These are phyloP conservation scores for Margarornis squamiger DNA, from an alignment of 2,797 vertebrate genomes.

Conservation along the genomic window DNA sequence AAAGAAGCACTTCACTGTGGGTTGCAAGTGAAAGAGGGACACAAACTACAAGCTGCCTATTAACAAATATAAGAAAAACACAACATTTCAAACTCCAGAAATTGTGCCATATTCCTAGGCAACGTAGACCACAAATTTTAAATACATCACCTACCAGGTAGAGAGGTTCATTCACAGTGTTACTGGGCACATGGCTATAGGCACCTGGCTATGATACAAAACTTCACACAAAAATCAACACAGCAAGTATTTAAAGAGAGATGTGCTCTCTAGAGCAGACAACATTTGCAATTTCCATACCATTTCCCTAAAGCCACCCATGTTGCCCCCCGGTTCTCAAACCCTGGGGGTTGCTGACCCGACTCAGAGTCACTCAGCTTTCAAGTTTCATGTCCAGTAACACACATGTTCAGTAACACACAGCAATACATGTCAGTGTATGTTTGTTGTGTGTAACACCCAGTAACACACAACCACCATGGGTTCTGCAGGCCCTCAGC, in stretches of 20 bases:
- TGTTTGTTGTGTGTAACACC: rapidly evolving
- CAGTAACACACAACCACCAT: rapidly evolving
- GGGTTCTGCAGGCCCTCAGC: background rate
- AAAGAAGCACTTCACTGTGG: background rate
- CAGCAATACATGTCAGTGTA: rapidly evolving
- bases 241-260: background rate
- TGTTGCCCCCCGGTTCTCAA: background rate
- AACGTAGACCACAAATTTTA: background rate
- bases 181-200: too few species aligned
- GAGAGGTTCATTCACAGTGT: background rate
- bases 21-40: background rate
- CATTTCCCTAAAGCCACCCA: background rate
- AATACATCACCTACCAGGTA: background rate
- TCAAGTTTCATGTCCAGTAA: rapidly evolving
- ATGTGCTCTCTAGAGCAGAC: background rate
- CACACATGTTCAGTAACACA: background rate
- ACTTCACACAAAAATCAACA: background rate
- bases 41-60: background rate
- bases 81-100: background rate
- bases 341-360: background rate
- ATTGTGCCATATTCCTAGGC: background rate
- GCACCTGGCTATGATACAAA: background rate
- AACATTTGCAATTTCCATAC: too few species aligned
- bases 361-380: background rate
- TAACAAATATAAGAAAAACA: background rate